These are phyloP conservation scores for Sebastes elongatus DNA, from an alignment of 2,797 vertebrate species.

Conservation along the genomic window DNA sequence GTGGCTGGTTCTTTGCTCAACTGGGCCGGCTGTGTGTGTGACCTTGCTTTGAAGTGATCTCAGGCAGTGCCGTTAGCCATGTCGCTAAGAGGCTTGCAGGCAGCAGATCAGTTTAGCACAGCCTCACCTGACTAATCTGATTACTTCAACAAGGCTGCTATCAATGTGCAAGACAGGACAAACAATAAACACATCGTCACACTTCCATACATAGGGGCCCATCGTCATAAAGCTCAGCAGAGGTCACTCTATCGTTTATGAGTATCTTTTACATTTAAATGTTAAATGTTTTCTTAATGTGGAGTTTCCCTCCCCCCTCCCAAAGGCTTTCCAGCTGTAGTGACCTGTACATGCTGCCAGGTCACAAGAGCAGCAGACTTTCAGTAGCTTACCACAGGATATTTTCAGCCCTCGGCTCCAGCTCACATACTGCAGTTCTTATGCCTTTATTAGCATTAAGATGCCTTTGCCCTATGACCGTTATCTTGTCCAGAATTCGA, in stretches of 20 bases:
- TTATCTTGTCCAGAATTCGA: background rate
- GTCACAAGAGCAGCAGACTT: conserved; percentile 44
- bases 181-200: conserved; percentile 38
- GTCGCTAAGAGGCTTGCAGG: conserved; percentile 81
- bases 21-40: conserved; percentile 27
- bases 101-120: conserved; percentile 79
- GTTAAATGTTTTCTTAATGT: too few species aligned
- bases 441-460: conserved; percentile 18
- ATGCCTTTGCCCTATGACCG: background rate
- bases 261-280: background rate
- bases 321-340: conserved; percentile 32
- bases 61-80: conserved; percentile 59
- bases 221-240: background rate
- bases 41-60: conserved; percentile 76
- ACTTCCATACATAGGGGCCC: background rate
- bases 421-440: conserved; percentile 28
- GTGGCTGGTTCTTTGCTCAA: conserved; percentile 19
- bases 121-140: conserved; percentile 83
- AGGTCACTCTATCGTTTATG: background rate
- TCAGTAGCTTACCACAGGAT: conserved; percentile 50
- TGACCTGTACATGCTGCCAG: background rate
- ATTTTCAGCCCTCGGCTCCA: conserved; percentile 35
- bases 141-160: conserved; percentile 77
- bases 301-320: too few species aligned
- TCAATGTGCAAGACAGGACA: conserved; percentile 57